phyloP scores from a whole-genome alignment of 1,140 invertebrate species.

The Drosophila repletoides region DNA sequence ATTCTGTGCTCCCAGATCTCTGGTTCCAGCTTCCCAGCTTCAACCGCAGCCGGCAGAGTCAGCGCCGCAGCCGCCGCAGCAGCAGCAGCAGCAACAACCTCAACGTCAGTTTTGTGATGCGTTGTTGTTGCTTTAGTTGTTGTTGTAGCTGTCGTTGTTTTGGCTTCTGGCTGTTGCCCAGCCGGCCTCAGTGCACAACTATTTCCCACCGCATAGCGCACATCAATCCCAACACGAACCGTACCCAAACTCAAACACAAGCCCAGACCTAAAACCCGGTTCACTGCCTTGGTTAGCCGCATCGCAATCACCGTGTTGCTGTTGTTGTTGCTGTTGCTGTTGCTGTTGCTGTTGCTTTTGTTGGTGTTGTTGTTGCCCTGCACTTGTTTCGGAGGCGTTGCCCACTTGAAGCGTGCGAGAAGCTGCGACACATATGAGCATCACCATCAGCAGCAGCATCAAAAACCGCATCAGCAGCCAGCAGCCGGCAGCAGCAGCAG shows the following conservation, averaged over 20 bases:
- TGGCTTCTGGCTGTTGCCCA: constrained; percentile 30
- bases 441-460: constrained; percentile 1
- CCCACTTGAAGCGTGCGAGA: constrained; percentile 47
- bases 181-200: constrained; percentile 24
- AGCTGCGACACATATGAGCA: constrained; percentile 36
- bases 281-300: constrained; percentile 41
- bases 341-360: not conserved
- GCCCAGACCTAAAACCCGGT: constrained; percentile 22
- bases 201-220: constrained; percentile 42
- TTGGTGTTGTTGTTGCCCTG: constrained; percentile 20
- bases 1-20: constrained; percentile 14
- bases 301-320: constrained; percentile 32
- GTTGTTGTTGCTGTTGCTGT: constrained; percentile 8
- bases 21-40: no score
- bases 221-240: constrained; percentile 40
- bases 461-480: not conserved
- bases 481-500: constrained; percentile 11
- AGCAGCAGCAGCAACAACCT: constrained; percentile 17
- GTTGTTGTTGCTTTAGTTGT: constrained; percentile 17
- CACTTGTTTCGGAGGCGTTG: constrained; percentile 52
- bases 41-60: constrained; percentile 19
- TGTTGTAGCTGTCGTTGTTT: constrained; percentile 25
- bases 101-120: constrained; percentile 25
- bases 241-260: constrained; percentile 2
- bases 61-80: constrained; percentile 8